Conservation (phyloP, 2,797 vertebrate genomes). For the Jordanella pulchra region DNA sequence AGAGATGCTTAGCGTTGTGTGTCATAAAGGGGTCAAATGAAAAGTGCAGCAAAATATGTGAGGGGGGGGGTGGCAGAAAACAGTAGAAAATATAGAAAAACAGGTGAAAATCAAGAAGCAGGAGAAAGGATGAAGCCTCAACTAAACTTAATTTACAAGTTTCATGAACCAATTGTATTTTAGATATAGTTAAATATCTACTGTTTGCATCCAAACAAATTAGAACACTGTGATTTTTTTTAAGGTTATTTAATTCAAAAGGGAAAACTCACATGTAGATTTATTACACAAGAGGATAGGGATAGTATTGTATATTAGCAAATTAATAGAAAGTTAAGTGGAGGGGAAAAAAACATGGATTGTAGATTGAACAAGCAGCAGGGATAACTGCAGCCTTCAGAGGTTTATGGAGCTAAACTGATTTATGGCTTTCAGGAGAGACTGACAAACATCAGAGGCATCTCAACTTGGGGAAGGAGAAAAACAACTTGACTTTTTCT, state of each 20-base stretch:
- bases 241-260: not conserved
- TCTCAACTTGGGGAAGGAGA: no score
- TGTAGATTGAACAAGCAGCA: no score
- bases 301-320: not conserved
- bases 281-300: not conserved
- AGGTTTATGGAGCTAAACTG: not conserved
- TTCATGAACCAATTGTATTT: not conserved
- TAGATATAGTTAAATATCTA: not conserved
- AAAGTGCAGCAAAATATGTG: constrained; percentile 25
- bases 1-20: constrained; percentile 58
- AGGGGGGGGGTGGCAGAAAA: constrained; percentile 5
- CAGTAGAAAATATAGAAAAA: not conserved
- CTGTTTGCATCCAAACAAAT: not conserved
- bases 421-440: no score
- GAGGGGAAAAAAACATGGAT: not conserved
- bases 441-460: no score
- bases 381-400: not conserved
- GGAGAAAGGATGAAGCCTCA: not conserved
- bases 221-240: not conserved
- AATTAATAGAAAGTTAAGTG: not conserved
- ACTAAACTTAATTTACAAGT: not conserved
- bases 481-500: no score
- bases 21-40: constrained; percentile 47
- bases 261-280: not conserved
- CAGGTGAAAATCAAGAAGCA: not conserved